Evolutionary conservation across 2,888 invertebrate genomes (phyloP), one percentile per base, ranked within the genome.

Genomic region (Allacma fusca): DNA sequence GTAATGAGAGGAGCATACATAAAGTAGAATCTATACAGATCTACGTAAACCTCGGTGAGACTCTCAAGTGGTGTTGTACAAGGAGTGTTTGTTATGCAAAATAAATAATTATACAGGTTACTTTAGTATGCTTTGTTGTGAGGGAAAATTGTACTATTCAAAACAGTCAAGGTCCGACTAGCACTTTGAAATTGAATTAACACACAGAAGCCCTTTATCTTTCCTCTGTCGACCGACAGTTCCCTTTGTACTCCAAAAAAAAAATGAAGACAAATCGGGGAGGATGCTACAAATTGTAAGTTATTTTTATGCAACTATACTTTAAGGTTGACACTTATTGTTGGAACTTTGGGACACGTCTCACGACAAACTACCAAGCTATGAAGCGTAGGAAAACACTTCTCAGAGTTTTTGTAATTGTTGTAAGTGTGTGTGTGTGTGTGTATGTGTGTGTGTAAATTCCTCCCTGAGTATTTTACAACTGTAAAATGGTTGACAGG

Each of bases 401-500:
- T 12, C 19, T n/a, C 16, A 2, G n/a, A 12, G 9, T 50, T 19
- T 4, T n/a, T 50, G 1, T 1, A 50, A n/a, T 50, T 50, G 2
- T 50, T n/a, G n/a, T 16, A 50, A 50, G 16, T 50, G 50, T 50
- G 50, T 50, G 50, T 19, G 50, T 16, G 16, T 7, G 34, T 34
- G 34, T 34, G 4, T 34, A 34, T 34, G 34, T 34, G 34, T 7
- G 34, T 34, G 9, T 9, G 9, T 9, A 34, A 34, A n/a, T n/a
- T n/a, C n/a, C n/a, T 34, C 9, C 50, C 50, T 9, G 19, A 16
- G 5, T 50, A 34, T 34, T 34, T 34, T 50, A n/a, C 19, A 50
- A 50, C 50, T 50, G 50, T 50, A 50, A 50, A 50, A 50, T n/a
- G 16, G 50, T 50, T 50, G 50, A 50, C 50, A 50, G 50, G 16